A percentile compares a stretch with the other conserved stretches of the same genome.
Conservation (phyloP, 2,113 vertebrate species). For the Burhinus oedicnemus region DNA sequence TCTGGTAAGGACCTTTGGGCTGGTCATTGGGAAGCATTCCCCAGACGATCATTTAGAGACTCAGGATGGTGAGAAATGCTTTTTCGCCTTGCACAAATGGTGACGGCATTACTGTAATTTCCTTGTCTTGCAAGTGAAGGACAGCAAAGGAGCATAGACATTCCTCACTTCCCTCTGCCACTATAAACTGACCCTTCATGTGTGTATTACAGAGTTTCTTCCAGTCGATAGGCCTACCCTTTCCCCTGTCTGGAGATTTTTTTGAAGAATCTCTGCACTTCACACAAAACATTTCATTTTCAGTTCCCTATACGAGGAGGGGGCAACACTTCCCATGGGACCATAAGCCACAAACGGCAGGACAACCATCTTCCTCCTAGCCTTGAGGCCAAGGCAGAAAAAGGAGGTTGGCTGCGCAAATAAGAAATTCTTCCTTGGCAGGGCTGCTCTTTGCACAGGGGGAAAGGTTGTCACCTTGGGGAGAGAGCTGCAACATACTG, state of each 20-base stretch:
- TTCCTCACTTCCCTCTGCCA: neutral
- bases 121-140: neutral
- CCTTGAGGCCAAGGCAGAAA: neutral
- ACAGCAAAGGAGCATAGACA: neutral
- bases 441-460: neutral
- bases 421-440: neutral
- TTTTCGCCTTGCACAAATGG: neutral
- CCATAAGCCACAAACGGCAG: neutral
- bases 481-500: neutral
- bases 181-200: neutral
- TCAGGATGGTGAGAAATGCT: neutral
- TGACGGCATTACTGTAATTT: neutral
- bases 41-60: neutral
- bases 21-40: neutral
- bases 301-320: neutral
- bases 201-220: neutral
- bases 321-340: neutral
- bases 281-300: neutral
- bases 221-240: neutral
- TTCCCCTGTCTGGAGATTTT: neutral
- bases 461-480: neutral
- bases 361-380: neutral
- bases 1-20: neutral
- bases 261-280: neutral
- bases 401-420: neutral